phyloP scores from a whole-genome alignment of 1,140 invertebrate genomes.

The Neotoxoptera formosana region DNA sequence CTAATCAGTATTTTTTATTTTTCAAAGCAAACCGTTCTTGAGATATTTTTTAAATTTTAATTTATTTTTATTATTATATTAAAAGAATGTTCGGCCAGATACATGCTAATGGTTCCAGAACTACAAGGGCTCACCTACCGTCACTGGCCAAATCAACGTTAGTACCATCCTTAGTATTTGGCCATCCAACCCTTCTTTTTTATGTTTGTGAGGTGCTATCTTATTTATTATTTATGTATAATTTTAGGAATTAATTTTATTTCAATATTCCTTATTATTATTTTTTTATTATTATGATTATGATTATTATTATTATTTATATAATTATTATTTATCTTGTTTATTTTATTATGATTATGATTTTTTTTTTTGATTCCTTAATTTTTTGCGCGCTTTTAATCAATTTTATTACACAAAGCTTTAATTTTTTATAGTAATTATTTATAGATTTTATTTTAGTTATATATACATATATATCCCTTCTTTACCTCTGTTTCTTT shows the following conservation, averaged over 20 bases:
- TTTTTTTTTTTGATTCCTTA: constrained; percentile 40
- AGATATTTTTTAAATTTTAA: constrained; percentile 56
- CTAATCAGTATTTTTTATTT: constrained; percentile 56
- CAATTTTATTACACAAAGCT: constrained; percentile 43
- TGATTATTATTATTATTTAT: constrained; percentile 46
- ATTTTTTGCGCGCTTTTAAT: constrained; percentile 44
- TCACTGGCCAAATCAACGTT: constrained; percentile 58
- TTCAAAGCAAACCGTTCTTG: constrained; percentile 44
- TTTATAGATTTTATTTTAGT: constrained; percentile 41
- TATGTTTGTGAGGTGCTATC: constrained; percentile 56
- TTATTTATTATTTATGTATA: constrained; percentile 57
- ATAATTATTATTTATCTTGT: constrained; percentile 48
- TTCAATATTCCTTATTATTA: constrained; percentile 57
- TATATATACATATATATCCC: constrained; percentile 42
- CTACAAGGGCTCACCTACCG: constrained; percentile 58
- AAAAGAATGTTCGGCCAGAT: constrained; percentile 58
- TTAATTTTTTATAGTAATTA: constrained; percentile 50
- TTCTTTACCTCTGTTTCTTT: constrained; percentile 57
- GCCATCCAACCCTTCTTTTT: constrained; percentile 56
- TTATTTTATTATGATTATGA: constrained; percentile 33
- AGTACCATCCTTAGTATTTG: constrained; percentile 57
- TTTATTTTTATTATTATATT: constrained; percentile 57
- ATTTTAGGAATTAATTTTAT: constrained; percentile 56
- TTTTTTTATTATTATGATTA: constrained; percentile 19
- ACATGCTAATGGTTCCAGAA: constrained; percentile 58